A percentile compares a stretch with the other conserved stretches of the same genome.
Conservation (phyloP, 2,797 vertebrate species). For the Sebastes nivosus region DNA sequence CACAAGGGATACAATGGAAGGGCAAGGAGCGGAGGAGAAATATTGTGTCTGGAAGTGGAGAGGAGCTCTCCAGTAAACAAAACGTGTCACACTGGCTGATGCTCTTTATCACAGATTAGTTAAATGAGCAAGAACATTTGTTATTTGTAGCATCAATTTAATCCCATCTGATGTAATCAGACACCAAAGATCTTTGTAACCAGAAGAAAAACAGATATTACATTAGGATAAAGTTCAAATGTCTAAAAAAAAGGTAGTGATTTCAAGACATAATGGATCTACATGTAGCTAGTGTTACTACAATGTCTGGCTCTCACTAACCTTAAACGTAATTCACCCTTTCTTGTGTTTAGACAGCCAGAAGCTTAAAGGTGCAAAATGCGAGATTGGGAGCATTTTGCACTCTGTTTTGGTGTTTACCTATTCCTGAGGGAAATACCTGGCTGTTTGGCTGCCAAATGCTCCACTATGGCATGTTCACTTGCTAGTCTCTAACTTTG, state of each 20-base stretch:
- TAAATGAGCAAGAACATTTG: neutral
- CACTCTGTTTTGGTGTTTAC: no score
- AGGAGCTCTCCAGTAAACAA: neutral
- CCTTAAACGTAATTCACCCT: neutral
- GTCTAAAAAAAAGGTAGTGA: neutral
- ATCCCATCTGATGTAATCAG: neutral
- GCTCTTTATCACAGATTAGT: neutral
- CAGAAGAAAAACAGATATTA: neutral
- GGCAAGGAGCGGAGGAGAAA: neutral
- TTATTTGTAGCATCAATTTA: neutral
- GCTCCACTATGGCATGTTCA: no score
- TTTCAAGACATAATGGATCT: neutral
- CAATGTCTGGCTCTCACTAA: neutral
- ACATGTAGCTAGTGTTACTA: neutral
- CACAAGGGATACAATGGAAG: neutral
- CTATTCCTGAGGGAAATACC: no score
- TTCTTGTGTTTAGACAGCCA: neutral
- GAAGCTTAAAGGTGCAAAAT: neutral
- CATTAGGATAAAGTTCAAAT: neutral
- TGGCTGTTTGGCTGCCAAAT: no score
- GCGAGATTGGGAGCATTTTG: no score
- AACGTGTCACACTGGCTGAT: neutral
- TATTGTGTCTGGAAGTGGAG: neutral
- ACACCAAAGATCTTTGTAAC: neutral
- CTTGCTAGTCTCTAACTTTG: no score